These are phyloP conservation scores for Cuculus canorus DNA, from an alignment of 2,797 vertebrate genomes.

Conservation along the genomic window DNA sequence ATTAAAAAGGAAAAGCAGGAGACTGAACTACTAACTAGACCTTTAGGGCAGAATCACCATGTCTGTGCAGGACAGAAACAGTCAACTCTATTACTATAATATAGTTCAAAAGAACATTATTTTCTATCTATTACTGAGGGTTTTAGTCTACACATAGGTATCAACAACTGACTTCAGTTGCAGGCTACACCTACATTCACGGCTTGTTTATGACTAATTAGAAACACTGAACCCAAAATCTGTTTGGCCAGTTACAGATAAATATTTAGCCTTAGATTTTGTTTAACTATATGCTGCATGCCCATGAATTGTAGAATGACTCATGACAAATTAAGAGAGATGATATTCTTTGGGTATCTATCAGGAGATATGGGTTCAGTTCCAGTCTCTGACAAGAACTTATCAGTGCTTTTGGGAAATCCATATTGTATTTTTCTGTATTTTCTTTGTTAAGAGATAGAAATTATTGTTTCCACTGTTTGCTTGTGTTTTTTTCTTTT, in stretches of 20 bases:
- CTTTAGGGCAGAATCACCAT: neutral
- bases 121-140: neutral
- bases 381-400: neutral
- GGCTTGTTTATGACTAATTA: neutral
- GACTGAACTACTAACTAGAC: neutral
- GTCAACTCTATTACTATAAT: neutral
- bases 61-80: neutral
- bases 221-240: neutral
- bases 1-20: neutral
- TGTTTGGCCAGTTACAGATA: neutral
- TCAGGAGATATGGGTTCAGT: neutral
- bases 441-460: neutral
- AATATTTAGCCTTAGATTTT: neutral
- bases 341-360: neutral
- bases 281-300: neutral
- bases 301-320: neutral
- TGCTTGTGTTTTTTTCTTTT: neutral
- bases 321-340: neutral
- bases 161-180: neutral
- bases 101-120: neutral
- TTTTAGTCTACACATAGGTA: neutral
- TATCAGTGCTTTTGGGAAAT: neutral
- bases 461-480: neutral
- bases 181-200: neutral
- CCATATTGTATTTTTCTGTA: neutral